Evolutionary conservation across 2,113 vertebrate species (phyloP).

Genomic region (Malurus melanocephalus): DNA sequence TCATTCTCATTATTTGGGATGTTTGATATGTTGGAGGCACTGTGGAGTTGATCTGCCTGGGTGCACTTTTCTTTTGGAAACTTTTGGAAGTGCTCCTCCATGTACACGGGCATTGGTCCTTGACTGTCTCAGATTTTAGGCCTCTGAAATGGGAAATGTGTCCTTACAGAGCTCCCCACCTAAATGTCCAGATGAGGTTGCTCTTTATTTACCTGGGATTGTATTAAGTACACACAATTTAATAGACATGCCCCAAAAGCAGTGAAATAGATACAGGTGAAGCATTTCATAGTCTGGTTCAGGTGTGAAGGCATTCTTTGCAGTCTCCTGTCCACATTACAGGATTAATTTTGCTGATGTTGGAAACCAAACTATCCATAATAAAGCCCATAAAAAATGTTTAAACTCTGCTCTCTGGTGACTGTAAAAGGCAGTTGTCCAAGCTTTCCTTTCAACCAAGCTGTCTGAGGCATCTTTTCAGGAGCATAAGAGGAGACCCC

Average conservation of each 20-base stretch:
- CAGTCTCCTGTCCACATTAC: neutral
- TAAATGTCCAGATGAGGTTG: neutral
- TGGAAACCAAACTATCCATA: neutral
- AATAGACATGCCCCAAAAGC: neutral
- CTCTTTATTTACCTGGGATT: neutral
- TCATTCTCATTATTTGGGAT: neutral
- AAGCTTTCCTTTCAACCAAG: neutral
- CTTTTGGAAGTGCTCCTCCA: neutral
- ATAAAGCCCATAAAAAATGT: neutral
- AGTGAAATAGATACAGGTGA: neutral
- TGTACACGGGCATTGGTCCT: fast-evolving
- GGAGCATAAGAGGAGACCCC: neutral
- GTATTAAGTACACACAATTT: neutral
- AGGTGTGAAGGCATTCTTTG: neutral
- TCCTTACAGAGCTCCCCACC: neutral
- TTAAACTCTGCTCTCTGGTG: neutral
- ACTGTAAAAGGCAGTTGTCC: neutral
- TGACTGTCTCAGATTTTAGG: neutral
- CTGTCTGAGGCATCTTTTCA: neutral
- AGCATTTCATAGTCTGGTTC: neutral
- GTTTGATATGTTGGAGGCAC: neutral
- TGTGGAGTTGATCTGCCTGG: neutral
- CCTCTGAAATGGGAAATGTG: neutral
- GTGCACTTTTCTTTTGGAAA: neutral
- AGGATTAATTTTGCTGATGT: neutral